Evolutionary conservation across 2,113 vertebrate genomes (phyloP).

Genomic region (Lepus americanus): DNA sequence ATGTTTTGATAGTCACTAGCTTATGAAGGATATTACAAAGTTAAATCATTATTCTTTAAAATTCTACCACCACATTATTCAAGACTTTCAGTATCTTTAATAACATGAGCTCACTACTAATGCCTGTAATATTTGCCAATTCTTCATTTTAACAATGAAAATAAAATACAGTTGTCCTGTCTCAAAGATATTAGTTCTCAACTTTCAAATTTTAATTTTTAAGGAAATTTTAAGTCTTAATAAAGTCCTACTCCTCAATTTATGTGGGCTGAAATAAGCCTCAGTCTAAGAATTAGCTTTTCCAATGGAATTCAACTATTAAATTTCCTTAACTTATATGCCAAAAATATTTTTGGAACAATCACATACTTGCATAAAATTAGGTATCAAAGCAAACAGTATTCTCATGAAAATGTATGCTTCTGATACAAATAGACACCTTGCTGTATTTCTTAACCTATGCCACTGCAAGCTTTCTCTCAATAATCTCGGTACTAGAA

Average conservation of each 20-base stretch:
- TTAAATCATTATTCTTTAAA: conserved; percentile 32
- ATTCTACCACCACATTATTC: neutral
- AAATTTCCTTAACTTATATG: neutral
- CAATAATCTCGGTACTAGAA: neutral
- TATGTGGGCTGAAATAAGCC: neutral
- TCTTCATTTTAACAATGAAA: conserved; percentile 2
- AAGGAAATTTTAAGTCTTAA: conserved; percentile 26
- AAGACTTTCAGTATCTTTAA: conserved; percentile 8
- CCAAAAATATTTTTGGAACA: neutral
- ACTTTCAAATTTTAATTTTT: neutral
- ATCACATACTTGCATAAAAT: neutral
- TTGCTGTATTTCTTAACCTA: neutral
- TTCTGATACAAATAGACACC: neutral
- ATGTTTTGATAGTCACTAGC: neutral
- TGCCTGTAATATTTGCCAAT: neutral
- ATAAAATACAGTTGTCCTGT: neutral
- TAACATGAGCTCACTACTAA: neutral
- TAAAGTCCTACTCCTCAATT: neutral
- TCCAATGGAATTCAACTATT: neutral
- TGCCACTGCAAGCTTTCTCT: neutral
- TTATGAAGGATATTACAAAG: neutral
- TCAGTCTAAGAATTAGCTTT: neutral
- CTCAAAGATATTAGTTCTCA: neutral
- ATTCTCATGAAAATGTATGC: conserved; percentile 33
- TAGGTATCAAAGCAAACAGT: neutral